These are phyloP conservation scores for Andrena minutula DNA, from an alignment of 2,888 invertebrate species.

Conservation along the genomic window DNA sequence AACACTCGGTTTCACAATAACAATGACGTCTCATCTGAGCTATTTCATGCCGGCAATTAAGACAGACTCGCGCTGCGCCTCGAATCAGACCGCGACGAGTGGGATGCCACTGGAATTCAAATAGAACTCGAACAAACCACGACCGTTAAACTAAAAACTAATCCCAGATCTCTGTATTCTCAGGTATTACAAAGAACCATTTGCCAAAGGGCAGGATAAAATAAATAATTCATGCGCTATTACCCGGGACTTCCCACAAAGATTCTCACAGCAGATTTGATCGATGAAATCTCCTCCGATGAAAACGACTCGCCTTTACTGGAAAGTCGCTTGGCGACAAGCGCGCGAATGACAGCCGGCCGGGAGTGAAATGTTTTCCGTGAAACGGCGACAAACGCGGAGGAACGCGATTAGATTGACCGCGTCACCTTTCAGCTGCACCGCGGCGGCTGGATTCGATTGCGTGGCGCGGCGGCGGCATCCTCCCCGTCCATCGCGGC, in stretches of 20 bases:
- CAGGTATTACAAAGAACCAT: no score
- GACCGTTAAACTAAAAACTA: not conserved
- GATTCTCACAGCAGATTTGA: not conserved
- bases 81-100: slow-evolving; percentile 38
- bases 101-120: slow-evolving; percentile 31
- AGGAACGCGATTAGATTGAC: slow-evolving; percentile 42
- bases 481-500: not conserved
- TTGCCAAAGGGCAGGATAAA: no score
- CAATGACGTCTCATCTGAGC: slow-evolving; percentile 68
- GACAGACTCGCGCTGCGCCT: slow-evolving; percentile 46
- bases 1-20: slow-evolving; percentile 63
- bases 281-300: no score
- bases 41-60: slow-evolving; percentile 68
- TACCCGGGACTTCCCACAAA: not conserved
- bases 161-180: not conserved
- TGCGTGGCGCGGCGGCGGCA: not conserved
- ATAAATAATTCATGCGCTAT: no score
- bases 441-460: slow-evolving; percentile 19
- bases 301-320: no score
- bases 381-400: slow-evolving; percentile 30
- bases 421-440: slow-evolving; percentile 37
- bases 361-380: slow-evolving; percentile 8
- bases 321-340: not conserved
- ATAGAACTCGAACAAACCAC: slow-evolving; percentile 24
- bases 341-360: not conserved